Evolutionary conservation across 1,140 invertebrate genomes (phyloP).

Genomic region (Belonocnema kinseyi): DNA sequence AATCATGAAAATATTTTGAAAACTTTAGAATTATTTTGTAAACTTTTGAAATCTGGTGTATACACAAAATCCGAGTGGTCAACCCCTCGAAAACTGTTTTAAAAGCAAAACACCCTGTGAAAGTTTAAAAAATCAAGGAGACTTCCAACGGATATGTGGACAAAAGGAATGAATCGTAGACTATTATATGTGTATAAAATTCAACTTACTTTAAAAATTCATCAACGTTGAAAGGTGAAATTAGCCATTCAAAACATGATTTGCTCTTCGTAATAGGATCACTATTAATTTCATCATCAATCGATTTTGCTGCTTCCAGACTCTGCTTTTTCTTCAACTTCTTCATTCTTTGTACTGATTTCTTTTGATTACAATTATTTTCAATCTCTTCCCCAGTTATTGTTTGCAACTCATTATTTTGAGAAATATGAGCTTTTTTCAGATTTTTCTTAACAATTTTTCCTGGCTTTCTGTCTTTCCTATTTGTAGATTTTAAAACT

Average conservation of each 20-base stretch:
- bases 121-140: too few species aligned
- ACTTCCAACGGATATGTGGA: too few species aligned
- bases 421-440: background rate
- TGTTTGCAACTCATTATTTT: background rate
- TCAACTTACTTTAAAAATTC: conserved; percentile 80
- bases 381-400: background rate
- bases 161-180: too few species aligned
- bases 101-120: too few species aligned
- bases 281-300: conserved; percentile 1
- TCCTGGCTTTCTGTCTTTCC: background rate
- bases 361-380: background rate
- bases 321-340: background rate
- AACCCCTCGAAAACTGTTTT: too few species aligned
- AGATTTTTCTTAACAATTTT: background rate
- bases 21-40: too few species aligned
- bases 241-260: conserved; percentile 82
- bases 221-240: conserved; percentile 80
- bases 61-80: too few species aligned
- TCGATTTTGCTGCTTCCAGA: background rate
- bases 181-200: too few species aligned
- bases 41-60: too few species aligned
- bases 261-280: conserved; percentile 78
- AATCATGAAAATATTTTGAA: too few species aligned
- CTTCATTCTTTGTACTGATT: background rate
- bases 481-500: background rate